Base-by-base conservation (phyloP, 2,113 vertebrate species). In the Paedocypris sp. region DNA sequence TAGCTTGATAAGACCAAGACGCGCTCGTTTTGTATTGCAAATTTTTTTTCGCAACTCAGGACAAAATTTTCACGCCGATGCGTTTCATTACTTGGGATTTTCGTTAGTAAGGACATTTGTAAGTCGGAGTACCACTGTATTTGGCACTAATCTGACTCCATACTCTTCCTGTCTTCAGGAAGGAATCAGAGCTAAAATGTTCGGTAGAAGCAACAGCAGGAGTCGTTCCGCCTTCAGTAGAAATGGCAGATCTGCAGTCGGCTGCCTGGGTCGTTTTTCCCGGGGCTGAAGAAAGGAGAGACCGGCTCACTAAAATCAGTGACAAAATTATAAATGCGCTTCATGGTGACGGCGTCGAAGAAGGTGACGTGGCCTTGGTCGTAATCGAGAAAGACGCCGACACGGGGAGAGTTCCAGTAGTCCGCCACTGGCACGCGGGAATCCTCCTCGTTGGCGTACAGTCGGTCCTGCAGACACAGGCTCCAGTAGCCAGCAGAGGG, bases 321-420 rank as follows among this genome's bases (percentile, higher is more conserved):
- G 18, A 80, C 74, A 12, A 87, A 87, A 68, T 83, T 76, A 72
- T 75, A 86, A 3, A 87, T 68, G 45, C 73, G 79, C 67, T 81
- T 86, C 86, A 87, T 86, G 5, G 82, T 83, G 54, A 86, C 83
- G 0, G 83, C 86, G n/a, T 87, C 83, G 2, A 84, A 86, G 77
- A 87, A 87, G 23, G 81, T 78, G 0, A 87, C 81, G 2, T 79
- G 82, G 3, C 84, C 84, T 1, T 76, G 68, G 66, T 87, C 83
- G 8, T 85, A 87, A 75, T 87, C 86, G 43, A 87, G 76, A 68
- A 75, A 87, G 12, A 87, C 75, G 2, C 86, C 86, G 0, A 87
- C 86, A 1, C 86, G 77, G 0, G 83, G 83, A 0, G 82, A 85
- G 75, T 81, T 80, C 83, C 83, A 85, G 79, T 83, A 83, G 64